Conservation (phyloP, 2,888 invertebrate species). For the Heteropelma amictum region DNA sequence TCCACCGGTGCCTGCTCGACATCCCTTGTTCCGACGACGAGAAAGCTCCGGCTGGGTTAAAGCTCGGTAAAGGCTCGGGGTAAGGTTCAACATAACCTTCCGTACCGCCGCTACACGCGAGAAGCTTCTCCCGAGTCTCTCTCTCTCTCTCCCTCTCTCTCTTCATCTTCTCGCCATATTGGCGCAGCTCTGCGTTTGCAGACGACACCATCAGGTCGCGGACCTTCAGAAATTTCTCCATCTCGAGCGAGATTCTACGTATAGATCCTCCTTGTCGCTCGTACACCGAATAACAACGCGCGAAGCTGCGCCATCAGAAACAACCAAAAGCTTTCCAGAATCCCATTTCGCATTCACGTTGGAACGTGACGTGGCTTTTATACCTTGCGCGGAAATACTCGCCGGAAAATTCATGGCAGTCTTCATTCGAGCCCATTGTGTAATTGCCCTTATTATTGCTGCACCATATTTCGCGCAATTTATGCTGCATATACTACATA, state of each 20-base stretch:
- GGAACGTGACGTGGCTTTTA: neutral
- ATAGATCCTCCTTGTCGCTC: neutral
- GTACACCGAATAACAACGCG: constrained; percentile 17
- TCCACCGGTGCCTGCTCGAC: constrained; percentile 24
- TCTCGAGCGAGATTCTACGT: constrained; percentile 23
- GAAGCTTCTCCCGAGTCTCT: constrained; percentile 55
- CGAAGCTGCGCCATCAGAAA: constrained; percentile 3
- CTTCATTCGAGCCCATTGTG: constrained; percentile 25
- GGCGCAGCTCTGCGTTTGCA: constrained; percentile 15
- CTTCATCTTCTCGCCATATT: constrained; percentile 24
- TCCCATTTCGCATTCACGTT: constrained; percentile 5
- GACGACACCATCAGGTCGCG: constrained; percentile 41
- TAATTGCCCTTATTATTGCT: constrained; percentile 7
- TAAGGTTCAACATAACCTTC: constrained; percentile 25
- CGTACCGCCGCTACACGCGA: neutral
- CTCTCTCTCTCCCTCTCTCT: neutral
- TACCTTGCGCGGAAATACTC: neutral
- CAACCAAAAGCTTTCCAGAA: constrained; percentile 14
- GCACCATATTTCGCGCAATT: too few species aligned
- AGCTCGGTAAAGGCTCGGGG: constrained; percentile 31
- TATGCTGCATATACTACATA: too few species aligned
- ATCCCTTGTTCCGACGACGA: constrained; percentile 46
- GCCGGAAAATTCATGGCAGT: constrained; percentile 23
- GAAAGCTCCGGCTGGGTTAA: constrained; percentile 37
- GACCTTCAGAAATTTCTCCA: constrained; percentile 44